Base-by-base conservation (phyloP, 1,140 invertebrate species). In the Teleopsis dalmanni region DNA sequence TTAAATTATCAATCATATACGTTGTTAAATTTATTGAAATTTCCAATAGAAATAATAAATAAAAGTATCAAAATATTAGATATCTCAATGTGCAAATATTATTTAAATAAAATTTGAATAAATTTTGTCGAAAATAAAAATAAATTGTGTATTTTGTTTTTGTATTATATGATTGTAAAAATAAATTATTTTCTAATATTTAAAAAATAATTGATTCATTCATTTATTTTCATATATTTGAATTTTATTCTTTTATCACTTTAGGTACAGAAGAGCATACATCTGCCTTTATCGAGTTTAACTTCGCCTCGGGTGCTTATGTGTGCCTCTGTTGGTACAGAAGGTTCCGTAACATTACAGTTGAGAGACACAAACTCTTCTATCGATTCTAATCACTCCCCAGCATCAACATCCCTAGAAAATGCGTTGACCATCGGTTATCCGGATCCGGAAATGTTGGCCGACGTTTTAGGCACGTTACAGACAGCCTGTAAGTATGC, bases 321-420 rank as follows among this genome's bases (percentile, higher is more conserved):
- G 76, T 78, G 78, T 71, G 76, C 76, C 50, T 75, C 76, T 45
- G 75, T 78, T 38, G 77, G 75, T 56, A 73, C 70, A 54, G 77
- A 78, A 59, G 75, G 75, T 48, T 72, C 73, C 18, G 47, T 64
- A 31, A 64, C 64, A 55, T 62, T 78, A 51, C 76, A 78, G 65
- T 65, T 78, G 51, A 69, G 76, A 25, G 76, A 79, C 64, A 74
- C 74, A 9, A 74, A 66, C 27, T 62, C 51, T 37, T 60, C 75
- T 19, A 71, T 69, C 23, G 67, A 73, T 57, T 67, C 35, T 11
- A 52, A 47, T 47, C 45, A 25, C 29, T 54, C 52, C 31, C 43
- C 56, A 38, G 51, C 56, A 27, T 53, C 64, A 47, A 37, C 60
- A 56, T 48, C 65, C 60, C 37, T 72, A 60, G 74, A 76, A 50